phyloP scores from a whole-genome alignment of 2,888 invertebrate genomes.

The Sympetrum striolatum region DNA sequence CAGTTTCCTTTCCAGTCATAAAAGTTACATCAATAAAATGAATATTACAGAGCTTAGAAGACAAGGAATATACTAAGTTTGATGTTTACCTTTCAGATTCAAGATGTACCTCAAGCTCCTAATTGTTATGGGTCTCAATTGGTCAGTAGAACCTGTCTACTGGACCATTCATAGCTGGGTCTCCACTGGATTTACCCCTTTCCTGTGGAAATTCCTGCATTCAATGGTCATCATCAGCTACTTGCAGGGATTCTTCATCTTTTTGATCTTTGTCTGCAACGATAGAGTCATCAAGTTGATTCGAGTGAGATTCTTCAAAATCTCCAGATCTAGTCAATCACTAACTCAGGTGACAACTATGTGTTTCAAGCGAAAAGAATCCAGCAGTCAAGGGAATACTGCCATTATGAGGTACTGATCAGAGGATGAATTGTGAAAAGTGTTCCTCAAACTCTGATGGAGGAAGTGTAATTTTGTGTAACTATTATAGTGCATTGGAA shows the following conservation, averaged over 20 bases:
- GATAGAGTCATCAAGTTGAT: slow-evolving; percentile 63
- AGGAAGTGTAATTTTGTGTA: no score
- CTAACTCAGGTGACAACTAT: background rate
- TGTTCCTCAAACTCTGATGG: no score
- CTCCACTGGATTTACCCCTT: slow-evolving; percentile 6
- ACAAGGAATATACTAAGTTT: background rate
- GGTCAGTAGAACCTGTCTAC: slow-evolving; percentile 18
- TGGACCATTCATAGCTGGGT: slow-evolving; percentile 26
- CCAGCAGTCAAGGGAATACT: slow-evolving; percentile 8
- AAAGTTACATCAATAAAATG: no score
- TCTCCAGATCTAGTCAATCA: background rate
- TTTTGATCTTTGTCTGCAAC: slow-evolving; percentile 70
- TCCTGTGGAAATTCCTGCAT: slow-evolving; percentile 63
- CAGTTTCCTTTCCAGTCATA: no score
- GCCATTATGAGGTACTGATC: slow-evolving; percentile 10
- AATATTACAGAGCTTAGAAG: background rate
- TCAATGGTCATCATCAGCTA: slow-evolving; percentile 23
- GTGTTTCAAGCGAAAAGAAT: background rate
- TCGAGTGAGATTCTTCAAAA: background rate
- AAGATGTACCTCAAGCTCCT: slow-evolving; percentile 31
- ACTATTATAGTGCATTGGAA: no score
- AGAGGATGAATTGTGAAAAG: background rate
- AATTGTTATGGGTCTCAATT: slow-evolving; percentile 21
- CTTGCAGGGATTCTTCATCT: slow-evolving; percentile 64
- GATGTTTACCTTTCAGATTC: background rate